Evolutionary conservation across 1,140 invertebrate genomes (phyloP).

Genomic region (Planococcus citri): DNA sequence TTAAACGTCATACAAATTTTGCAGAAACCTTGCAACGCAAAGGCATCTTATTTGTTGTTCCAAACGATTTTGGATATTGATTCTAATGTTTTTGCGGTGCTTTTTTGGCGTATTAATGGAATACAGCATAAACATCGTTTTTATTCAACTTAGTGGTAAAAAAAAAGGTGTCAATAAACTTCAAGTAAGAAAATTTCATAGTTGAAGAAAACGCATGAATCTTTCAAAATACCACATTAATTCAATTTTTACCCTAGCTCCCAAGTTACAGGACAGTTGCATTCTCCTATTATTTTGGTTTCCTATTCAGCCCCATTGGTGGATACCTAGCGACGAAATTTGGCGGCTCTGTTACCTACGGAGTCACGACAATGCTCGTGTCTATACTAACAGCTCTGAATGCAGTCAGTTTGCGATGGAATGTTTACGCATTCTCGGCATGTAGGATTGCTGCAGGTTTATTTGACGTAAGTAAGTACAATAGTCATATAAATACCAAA

Average conservation of each 20-base stretch:
- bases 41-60: too few relatives aligned
- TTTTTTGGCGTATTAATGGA: too few relatives aligned
- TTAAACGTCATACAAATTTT: too few relatives aligned
- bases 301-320: constrained; percentile 43
- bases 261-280: constrained; percentile 46
- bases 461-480: constrained; percentile 33
- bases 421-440: constrained; percentile 33
- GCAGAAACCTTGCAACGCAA: too few relatives aligned
- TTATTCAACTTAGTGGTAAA: constrained; percentile 31
- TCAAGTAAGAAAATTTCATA: too few relatives aligned
- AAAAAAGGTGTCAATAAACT: constrained; percentile 33
- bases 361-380: constrained; percentile 44
- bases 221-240: too few relatives aligned
- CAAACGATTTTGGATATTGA: too few relatives aligned
- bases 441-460: constrained; percentile 41
- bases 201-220: too few relatives aligned
- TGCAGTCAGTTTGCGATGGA: constrained; percentile 24
- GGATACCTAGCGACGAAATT: constrained; percentile 40
- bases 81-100: too few relatives aligned
- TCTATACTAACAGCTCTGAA: constrained; percentile 32
- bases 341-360: constrained; percentile 45
- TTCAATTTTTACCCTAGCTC: too few relatives aligned
- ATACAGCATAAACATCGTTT: too few relatives aligned
- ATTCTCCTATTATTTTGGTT: constrained; percentile 56
- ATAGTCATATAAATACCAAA: too few relatives aligned